Evolutionary conservation across 2,888 invertebrate genomes (phyloP).

Genomic region (Hirtodrosophila confusa): DNA sequence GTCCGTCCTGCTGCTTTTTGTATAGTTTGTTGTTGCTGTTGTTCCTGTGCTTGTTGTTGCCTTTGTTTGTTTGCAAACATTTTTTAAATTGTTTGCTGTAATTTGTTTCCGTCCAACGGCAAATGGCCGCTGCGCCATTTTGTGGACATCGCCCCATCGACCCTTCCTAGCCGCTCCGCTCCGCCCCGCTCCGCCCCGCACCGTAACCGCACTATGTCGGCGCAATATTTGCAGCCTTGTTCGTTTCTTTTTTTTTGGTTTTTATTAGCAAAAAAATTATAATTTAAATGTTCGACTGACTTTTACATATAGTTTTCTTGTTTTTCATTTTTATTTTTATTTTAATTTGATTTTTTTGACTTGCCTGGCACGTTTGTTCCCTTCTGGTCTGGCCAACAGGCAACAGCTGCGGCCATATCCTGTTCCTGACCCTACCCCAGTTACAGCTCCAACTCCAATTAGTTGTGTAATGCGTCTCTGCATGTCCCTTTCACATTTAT

Average conservation of each 20-base stretch:
- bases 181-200: no score
- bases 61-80: constrained; percentile 75
- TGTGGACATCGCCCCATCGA: constrained; percentile 27
- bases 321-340: constrained; percentile 13
- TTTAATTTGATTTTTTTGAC: constrained; percentile 6
- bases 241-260: constrained; percentile 51
- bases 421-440: constrained; percentile 7
- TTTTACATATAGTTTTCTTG: constrained; percentile 38
- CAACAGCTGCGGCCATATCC: constrained; percentile 55
- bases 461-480: constrained; percentile 48
- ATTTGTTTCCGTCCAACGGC: constrained; percentile 74
- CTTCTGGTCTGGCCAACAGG: constrained; percentile 20
- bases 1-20: constrained; percentile 32
- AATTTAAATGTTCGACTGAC: constrained; percentile 65
- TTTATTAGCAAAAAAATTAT: constrained; percentile 63
- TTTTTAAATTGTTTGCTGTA: constrained; percentile 78
- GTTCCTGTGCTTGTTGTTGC: constrained; percentile 36
- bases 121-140: constrained; percentile 73
- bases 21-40: constrained; percentile 27
- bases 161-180: constrained; percentile 2
- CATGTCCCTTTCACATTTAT: constrained; percentile 65
- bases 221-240: constrained; percentile 39
- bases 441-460: constrained; percentile 46
- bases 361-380: constrained; percentile 43
- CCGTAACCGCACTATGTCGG: constrained; percentile 29